phyloP scores from a whole-genome alignment of 1,140 invertebrate species.

The Apis dorsata region DNA sequence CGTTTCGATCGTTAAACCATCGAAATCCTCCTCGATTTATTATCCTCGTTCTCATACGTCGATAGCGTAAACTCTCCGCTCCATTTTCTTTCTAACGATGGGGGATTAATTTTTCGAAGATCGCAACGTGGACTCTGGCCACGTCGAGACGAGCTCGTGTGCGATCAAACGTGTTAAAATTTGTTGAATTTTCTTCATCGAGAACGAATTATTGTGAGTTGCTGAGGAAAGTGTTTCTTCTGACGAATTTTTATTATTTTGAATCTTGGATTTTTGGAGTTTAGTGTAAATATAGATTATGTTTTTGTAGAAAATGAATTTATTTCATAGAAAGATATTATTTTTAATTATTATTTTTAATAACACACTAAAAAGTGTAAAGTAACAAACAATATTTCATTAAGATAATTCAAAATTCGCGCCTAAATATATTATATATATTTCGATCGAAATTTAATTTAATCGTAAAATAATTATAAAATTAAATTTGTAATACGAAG shows the following conservation, averaged over 20 bases:
- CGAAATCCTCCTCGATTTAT: slow-evolving; percentile 62
- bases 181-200: slow-evolving; percentile 6
- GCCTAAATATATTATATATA: too few relatives aligned
- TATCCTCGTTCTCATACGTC: slow-evolving; percentile 48
- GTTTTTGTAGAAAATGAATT: not conserved
- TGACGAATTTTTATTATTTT: not conserved
- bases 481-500: not conserved
- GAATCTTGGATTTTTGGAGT: too few relatives aligned
- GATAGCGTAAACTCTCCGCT: slow-evolving; percentile 52
- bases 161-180: not conserved
- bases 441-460: too few relatives aligned
- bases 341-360: too few relatives aligned
- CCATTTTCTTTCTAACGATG: slow-evolving; percentile 2
- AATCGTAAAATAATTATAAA: too few relatives aligned
- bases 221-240: not conserved
- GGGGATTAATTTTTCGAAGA: slow-evolving; percentile 27
- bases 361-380: too few relatives aligned
- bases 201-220: not conserved
- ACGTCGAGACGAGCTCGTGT: not conserved
- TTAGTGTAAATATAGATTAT: not conserved
- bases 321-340: too few relatives aligned
- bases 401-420: too few relatives aligned
- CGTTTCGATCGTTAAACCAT: slow-evolving; percentile 62
- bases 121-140: not conserved
- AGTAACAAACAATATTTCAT: too few relatives aligned